These are phyloP conservation scores for Lagodon rhomboides DNA, from an alignment of 2,797 vertebrate species.

Conservation along the genomic window DNA sequence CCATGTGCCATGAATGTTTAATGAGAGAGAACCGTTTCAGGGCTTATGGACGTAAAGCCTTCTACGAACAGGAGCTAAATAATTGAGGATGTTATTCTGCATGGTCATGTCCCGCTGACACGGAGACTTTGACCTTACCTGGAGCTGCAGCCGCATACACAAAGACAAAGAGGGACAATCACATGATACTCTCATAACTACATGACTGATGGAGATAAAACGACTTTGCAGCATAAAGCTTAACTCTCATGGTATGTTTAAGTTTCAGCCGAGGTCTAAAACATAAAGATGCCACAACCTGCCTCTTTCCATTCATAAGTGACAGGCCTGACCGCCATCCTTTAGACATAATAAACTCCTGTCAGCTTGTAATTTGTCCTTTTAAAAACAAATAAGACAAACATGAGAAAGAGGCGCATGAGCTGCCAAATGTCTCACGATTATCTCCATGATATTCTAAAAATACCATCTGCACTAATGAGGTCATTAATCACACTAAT, in stretches of 20 bases:
- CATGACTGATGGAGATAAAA: slow-evolving; percentile 22
- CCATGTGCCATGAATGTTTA: slow-evolving; percentile 80
- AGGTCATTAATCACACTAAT: slow-evolving; percentile 40
- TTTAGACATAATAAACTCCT: slow-evolving; percentile 8
- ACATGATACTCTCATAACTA: slow-evolving; percentile 3
- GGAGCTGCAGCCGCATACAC: slow-evolving; percentile 24
- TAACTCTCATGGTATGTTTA: too few relatives aligned
- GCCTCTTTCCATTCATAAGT: background rate
- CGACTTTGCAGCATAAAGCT: background rate
- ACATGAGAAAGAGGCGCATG: background rate
- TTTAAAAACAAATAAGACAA: background rate
- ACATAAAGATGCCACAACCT: background rate
- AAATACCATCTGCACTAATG: slow-evolving; percentile 30
- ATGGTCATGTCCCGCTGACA: slow-evolving; percentile 75
- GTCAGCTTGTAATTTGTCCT: background rate
- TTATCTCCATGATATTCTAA: slow-evolving; percentile 14
- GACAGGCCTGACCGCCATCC: background rate
- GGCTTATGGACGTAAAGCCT: slow-evolving; percentile 60
- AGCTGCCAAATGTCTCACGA: slow-evolving; percentile 6
- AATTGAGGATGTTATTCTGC: slow-evolving; percentile 72
- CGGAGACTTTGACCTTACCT: slow-evolving; percentile 67
- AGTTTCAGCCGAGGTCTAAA: background rate
- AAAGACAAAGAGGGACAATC: slow-evolving; percentile 32
- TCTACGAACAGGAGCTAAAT: slow-evolving; percentile 73
- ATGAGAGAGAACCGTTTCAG: slow-evolving; percentile 71